Percentiles rank a stretch among this genome's conserved stretches.
Conservation (phyloP, 2,888 invertebrate species). For the Glaucopsyche alexis region DNA sequence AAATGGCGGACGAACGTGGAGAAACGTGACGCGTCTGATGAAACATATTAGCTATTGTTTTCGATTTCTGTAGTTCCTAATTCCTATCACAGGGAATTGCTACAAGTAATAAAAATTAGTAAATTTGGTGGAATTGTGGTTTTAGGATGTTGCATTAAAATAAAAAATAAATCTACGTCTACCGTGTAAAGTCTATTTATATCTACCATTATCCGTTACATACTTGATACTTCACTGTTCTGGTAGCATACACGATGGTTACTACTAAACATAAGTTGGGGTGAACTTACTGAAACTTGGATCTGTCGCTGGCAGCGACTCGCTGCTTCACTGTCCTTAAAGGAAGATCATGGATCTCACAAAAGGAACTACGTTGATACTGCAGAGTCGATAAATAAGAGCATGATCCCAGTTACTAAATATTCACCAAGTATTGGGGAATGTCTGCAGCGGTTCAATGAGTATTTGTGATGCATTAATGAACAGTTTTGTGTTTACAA, state of each 20-base stretch:
- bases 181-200: conserved; percentile 20
- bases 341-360: conserved; percentile 18
- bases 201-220: conserved; percentile 6
- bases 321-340: background rate
- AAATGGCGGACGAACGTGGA: conserved; percentile 69
- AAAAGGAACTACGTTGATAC: background rate
- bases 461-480: conserved; percentile 32
- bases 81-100: conserved; percentile 12
- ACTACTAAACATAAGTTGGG: background rate
- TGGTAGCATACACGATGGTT: background rate
- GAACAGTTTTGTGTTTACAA: conserved; percentile 39
- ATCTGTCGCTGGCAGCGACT: conserved; percentile 10
- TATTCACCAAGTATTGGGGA: conserved; percentile 20
- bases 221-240: background rate
- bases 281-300: conserved; percentile 10
- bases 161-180: background rate
- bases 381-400: background rate
- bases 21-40: conserved; percentile 61
- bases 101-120: background rate
- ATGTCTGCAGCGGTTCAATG: conserved; percentile 11
- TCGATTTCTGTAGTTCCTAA: background rate
- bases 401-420: background rate
- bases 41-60: conserved; percentile 32
- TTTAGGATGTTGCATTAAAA: background rate
- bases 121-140: background rate